Base-by-base conservation (phyloP, 2,888 invertebrate species). In the Synergus japonicus region DNA sequence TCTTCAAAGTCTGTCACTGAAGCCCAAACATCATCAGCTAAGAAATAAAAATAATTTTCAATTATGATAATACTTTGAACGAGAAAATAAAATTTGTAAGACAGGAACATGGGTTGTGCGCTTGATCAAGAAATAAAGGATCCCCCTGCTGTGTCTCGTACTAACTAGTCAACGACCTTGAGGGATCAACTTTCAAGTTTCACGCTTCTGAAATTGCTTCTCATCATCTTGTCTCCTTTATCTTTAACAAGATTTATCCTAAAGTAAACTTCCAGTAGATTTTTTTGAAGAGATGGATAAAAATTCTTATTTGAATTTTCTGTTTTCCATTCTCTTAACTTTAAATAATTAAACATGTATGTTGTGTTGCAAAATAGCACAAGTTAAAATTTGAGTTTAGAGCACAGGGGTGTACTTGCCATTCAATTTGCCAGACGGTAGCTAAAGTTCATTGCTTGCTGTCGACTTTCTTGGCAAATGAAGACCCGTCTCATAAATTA, bases 151-250 rank as follows among this genome's bases (percentile, higher is more conserved):
- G 67, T 12, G 13, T 46, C 73, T 73, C 8, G 22, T 12, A 15
- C 22, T 10, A 73, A 29, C 22, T 29, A 54, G 54, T 49, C n/a
- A 73, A 73, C 73, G 73, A 10, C 73, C 54, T 49, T 73, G 54
- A 49, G 5, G 49, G 49, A 73, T 54, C 73, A 69, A 49, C 69
- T 69, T 69, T 69, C 69, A 73, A 49, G 73, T 73, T 60, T 22
- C 60, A 60, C 4, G 60, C 60, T 60, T 60, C 60, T 60, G 10
- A 3, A 22, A 60, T 60, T 22, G 60, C 12, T 46, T 8, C 18
- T 60, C 22, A 60, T 60, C 12, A 22, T 22, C 22, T 10, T 4
- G 10, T 9, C 22, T 60, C 22, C 18, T 60, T 49, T n/a, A 4
- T 60, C 18, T 12, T 60, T 12, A 60, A 60, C 15, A 54, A n/a